Conservation (phyloP, 2,888 invertebrate genomes). For the Mycalesis mineus region DNA sequence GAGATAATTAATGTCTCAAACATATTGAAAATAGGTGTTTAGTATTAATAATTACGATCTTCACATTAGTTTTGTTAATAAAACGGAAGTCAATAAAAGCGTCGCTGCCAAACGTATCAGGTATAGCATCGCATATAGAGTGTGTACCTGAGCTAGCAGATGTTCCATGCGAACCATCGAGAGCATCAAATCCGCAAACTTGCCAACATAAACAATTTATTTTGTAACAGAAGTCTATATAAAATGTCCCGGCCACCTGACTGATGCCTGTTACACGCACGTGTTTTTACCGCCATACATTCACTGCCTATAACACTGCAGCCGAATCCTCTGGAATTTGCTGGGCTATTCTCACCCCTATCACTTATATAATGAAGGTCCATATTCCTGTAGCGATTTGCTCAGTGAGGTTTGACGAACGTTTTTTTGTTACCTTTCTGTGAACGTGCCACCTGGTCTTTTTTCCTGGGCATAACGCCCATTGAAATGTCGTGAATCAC, state of each 20-base stretch:
- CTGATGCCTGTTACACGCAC: slow-evolving; percentile 60
- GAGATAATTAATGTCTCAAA: too few species aligned
- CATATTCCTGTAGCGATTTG: slow-evolving; percentile 38
- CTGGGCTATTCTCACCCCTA: slow-evolving; percentile 50
- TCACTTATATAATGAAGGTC: slow-evolving; percentile 36
- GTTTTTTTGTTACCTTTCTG: slow-evolving; percentile 56
- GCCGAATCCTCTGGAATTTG: slow-evolving; percentile 41
- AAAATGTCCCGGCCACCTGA: slow-evolving; percentile 61
- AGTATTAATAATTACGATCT: neutral
- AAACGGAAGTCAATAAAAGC: neutral
- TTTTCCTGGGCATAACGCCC: slow-evolving; percentile 61
- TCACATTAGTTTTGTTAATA: neutral
- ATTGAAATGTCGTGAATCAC: slow-evolving; percentile 64
- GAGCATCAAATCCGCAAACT: slow-evolving; percentile 32
- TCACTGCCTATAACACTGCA: slow-evolving; percentile 50
- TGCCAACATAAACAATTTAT: slow-evolving; percentile 47
- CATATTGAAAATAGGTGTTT: too few species aligned
- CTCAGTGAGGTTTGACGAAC: slow-evolving; percentile 49
- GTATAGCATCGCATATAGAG: neutral
- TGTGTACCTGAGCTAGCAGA: slow-evolving; percentile 24
- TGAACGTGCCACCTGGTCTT: slow-evolving; percentile 71
- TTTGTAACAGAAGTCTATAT: slow-evolving; percentile 38
- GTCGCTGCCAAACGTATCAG: neutral
- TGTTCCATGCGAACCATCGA: slow-evolving; percentile 19
- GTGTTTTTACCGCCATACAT: slow-evolving; percentile 67